Conservation (phyloP, 2,113 vertebrate species). For the Lonchura striata region DNA sequence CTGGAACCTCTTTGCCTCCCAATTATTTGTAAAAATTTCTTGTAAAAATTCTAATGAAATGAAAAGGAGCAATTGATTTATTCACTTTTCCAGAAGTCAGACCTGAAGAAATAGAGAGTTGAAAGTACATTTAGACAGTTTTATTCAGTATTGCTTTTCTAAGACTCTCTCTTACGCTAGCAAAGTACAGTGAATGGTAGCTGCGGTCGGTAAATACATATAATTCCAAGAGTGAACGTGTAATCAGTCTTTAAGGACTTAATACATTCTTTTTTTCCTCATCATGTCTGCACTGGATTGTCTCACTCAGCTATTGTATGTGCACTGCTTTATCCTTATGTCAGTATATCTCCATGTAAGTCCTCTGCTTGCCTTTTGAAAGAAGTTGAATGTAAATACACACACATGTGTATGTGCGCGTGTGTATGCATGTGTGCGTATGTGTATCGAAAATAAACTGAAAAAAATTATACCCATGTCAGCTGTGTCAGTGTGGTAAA, state of each 20-base stretch:
- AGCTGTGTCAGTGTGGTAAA: background rate
- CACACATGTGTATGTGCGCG: too few species aligned
- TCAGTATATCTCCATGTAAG: conserved; percentile 21
- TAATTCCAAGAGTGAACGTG: background rate
- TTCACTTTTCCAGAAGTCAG: background rate
- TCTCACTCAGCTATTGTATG: conserved; percentile 31
- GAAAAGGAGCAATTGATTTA: background rate
- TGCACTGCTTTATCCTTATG: background rate
- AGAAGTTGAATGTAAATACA: background rate
- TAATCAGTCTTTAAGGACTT: conserved; percentile 7
- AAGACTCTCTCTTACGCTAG: background rate
- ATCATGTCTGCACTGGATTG: background rate
- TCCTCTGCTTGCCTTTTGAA: conserved; percentile 40
- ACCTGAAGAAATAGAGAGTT: background rate
- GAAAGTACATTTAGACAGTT: background rate
- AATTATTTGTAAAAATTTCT: background rate
- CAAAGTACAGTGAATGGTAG: background rate
- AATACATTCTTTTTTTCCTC: background rate
- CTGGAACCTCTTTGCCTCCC: background rate
- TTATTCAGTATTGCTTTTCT: background rate
- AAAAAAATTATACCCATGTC: background rate
- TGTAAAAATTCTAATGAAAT: background rate
- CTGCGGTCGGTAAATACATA: background rate
- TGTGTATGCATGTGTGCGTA: background rate
- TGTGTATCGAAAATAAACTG: background rate